Evolutionary conservation across 2,888 invertebrate species (phyloP).

Genomic region (Neocrepidodera transversa): DNA sequence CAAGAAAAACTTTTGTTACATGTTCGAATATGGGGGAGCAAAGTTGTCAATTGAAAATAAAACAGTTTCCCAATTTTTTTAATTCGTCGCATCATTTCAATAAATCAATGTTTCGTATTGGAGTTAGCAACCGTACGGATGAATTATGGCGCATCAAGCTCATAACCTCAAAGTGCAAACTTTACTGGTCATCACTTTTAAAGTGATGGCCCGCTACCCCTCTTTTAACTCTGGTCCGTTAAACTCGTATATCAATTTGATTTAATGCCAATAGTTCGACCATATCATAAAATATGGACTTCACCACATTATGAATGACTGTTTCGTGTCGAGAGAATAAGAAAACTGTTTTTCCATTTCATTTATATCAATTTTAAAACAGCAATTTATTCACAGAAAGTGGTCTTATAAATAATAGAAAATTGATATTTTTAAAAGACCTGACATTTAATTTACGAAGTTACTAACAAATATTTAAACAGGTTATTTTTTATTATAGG

Average conservation of each 20-base stretch:
- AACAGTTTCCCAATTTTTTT: no score
- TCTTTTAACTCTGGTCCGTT: background rate
- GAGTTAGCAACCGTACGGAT: slow-evolving; percentile 47
- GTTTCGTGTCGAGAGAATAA: slow-evolving; percentile 3
- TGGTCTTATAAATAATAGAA: no score
- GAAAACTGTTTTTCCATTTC: slow-evolving; percentile 2
- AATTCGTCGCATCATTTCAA: no score
- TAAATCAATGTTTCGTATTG: slow-evolving; percentile 56
- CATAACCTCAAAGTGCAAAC: slow-evolving; percentile 48
- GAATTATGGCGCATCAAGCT: slow-evolving; percentile 50
- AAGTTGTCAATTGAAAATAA: no score
- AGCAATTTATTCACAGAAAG: no score
- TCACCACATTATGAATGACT: slow-evolving; percentile 26
- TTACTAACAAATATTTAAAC: no score
- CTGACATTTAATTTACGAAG: no score
- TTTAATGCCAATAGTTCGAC: slow-evolving; percentile 35
- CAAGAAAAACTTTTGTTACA: no score
- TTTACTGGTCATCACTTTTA: slow-evolving; percentile 52
- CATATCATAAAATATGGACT: slow-evolving; percentile 36
- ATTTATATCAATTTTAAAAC: no score
- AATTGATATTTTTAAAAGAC: no score
- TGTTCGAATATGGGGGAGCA: no score
- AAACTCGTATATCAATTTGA: slow-evolving; percentile 35
- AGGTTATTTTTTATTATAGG: no score
- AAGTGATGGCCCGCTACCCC: slow-evolving; percentile 39